Conservation (phyloP, 2,888 invertebrate genomes). For the Cheilosia vernalis region DNA sequence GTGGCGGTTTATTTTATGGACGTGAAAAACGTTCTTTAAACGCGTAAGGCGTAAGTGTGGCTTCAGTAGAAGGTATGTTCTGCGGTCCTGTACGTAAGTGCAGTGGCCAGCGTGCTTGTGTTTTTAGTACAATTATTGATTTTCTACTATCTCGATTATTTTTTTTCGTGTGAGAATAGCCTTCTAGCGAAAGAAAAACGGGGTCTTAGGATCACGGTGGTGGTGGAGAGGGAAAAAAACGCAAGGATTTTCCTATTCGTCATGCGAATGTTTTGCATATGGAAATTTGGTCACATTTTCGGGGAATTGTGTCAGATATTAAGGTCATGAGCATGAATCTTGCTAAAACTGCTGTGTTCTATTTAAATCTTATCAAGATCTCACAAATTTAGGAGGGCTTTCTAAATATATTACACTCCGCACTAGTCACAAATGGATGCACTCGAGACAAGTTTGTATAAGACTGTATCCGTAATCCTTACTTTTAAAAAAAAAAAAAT, state of each 20-base stretch:
- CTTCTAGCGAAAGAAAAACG: constrained; percentile 29
- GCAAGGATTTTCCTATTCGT: constrained; percentile 54
- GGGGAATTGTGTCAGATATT: constrained; percentile 51
- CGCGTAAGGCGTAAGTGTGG: constrained; percentile 64
- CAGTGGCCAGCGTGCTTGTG: background rate
- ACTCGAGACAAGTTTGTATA: background rate
- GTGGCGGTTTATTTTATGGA: constrained; percentile 19
- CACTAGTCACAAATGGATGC: background rate
- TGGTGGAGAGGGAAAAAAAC: constrained; percentile 3
- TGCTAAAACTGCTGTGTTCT: no score
- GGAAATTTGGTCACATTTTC: constrained; percentile 1
- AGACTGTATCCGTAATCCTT: background rate
- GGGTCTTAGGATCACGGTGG: background rate
- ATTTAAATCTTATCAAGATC: no score
- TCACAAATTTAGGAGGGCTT: background rate
- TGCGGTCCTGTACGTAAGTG: background rate
- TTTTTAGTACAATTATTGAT: constrained; percentile 60
- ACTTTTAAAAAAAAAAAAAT: constrained; percentile 12
- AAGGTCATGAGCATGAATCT: constrained; percentile 59
- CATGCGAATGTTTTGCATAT: constrained; percentile 55
- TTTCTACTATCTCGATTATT: constrained; percentile 1
- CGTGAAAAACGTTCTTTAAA: constrained; percentile 47
- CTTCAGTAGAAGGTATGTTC: constrained; percentile 61
- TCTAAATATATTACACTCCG: background rate
- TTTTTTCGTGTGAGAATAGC: constrained; percentile 26